Evolutionary conservation across 2,888 invertebrate genomes (phyloP), one percentile per base, ranked within the genome.

Genomic region (Polymixis lichenea): DNA sequence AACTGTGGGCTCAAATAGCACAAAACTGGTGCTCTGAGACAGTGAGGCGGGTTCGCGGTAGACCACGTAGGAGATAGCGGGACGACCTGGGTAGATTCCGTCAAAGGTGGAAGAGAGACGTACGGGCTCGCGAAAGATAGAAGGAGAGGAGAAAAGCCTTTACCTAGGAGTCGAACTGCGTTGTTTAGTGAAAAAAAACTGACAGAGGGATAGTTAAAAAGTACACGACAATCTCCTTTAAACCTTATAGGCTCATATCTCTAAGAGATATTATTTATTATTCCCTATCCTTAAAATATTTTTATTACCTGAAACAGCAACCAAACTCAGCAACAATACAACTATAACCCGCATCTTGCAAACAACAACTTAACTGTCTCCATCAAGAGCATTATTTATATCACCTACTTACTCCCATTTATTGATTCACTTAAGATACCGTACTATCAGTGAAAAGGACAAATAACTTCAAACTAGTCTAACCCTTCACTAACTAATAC

Each of bases 251-350:
- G 2, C 15, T 17, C n/a, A n/a, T n/a, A 32, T 66, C 32, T 22
- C 9, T 66, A 22, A 66, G 9, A 53, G 6, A 22, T 66, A 51
- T 22, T 8, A 5, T 28, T 51, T 28, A 5, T 22, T 22, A 22
- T 32, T 22, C 4, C 5, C 5, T 28, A 73, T 43, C 5, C 22
- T 32, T 51, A 28, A 28, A 51, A 56, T 28, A 13, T 13, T 22
- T 11, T 49, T n/a, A 28, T 87, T 83, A 88, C 89, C 89, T 79
- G 83, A 53, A 56, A 82, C 86, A 28, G 65, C 80, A 56, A 79
- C 77, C 8, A 82, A 22, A 64, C 71, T 73, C 49, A 89, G 38
- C 7, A 46, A 78, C 58, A 88, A 43, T 6, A 84, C 51, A 25
- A 73, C 38, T 25, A 86, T n/a, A 55, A 72, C 78, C n/a, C 73